Conservation (phyloP, 2,888 invertebrate genomes). For the Diaprepes abbreviatus region DNA sequence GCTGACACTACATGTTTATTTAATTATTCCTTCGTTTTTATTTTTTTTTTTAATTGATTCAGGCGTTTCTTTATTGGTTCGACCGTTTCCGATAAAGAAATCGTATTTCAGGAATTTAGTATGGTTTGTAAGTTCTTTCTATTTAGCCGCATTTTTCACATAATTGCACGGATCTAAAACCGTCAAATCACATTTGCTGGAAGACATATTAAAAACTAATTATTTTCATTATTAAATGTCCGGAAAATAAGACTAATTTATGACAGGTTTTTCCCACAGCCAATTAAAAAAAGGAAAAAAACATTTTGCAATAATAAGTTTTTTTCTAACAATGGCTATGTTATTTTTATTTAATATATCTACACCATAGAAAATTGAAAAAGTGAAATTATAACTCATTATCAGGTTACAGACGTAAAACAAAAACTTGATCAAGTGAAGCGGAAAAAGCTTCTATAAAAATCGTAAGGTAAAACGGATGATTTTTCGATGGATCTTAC, state of each 20-base stretch:
- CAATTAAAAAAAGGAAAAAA: background rate
- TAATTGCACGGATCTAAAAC: background rate
- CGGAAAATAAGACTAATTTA: background rate
- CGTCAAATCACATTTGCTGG: background rate
- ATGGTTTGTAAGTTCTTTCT: too few relatives aligned
- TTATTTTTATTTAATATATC: background rate
- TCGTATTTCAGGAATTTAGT: too few relatives aligned
- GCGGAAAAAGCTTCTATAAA: background rate
- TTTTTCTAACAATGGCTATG: background rate
- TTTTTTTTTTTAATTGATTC: too few relatives aligned
- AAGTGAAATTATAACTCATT: slow-evolving; percentile 5
- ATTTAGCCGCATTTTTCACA: background rate
- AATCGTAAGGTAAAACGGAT: background rate
- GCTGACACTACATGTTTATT: too few relatives aligned
- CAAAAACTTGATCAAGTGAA: slow-evolving; percentile 3
- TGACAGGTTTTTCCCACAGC: slow-evolving; percentile 1
- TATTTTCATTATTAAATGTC: background rate
- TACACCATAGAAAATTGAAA: slow-evolving; percentile 25
- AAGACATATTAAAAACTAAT: slow-evolving; percentile 5
- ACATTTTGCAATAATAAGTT: background rate
- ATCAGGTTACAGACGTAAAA: slow-evolving; percentile 18
- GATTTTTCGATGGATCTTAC: background rate
- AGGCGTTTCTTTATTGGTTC: too few relatives aligned
- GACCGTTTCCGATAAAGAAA: too few relatives aligned
- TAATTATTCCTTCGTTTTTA: too few relatives aligned